A percentile compares a stretch with the other conserved stretches of the same genome.
These are phyloP conservation scores for Hirtodrosophila duncani DNA, from an alignment of 2,888 invertebrate genomes.

Conservation along the genomic window DNA sequence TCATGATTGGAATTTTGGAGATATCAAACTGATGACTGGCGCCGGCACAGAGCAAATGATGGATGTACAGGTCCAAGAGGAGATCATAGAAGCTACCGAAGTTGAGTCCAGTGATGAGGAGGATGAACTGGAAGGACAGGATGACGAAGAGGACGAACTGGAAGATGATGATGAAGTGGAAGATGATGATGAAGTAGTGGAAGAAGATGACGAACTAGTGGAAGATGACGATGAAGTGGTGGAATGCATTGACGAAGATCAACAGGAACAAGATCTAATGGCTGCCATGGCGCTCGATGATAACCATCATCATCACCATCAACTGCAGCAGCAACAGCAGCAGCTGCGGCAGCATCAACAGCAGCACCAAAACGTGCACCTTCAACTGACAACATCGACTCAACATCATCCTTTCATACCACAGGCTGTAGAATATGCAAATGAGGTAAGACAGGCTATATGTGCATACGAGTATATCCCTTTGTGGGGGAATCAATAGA, in stretches of 20 bases:
- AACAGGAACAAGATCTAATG: constrained; percentile 47
- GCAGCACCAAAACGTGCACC: constrained; percentile 40
- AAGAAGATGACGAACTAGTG: constrained; percentile 31
- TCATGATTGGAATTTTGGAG: constrained; percentile 78
- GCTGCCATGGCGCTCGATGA: constrained; percentile 49
- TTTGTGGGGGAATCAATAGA: no score
- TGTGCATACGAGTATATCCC: no score
- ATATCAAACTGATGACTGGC: constrained; percentile 49
- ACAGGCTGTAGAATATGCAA: constrained; percentile 49
- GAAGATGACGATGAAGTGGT: constrained; percentile 60
- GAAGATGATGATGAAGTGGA: constrained; percentile 41
- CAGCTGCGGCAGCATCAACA: constrained; percentile 46
- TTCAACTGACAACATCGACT: constrained; percentile 51
- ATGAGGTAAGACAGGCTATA: constrained; percentile 67
- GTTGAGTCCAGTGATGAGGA: no score
- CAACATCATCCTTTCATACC: constrained; percentile 58
- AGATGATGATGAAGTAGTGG: constrained; percentile 45
- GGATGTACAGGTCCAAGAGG: constrained; percentile 19
- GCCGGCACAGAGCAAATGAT: constrained; percentile 10
- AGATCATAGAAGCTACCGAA: no score
- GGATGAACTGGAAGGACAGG: constrained; percentile 47
- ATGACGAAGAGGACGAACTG: constrained; percentile 52
- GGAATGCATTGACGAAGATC: constrained; percentile 56
- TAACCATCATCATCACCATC: constrained; percentile 67
- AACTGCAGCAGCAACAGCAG: constrained; percentile 55